A percentile compares a stretch with the other conserved stretches of the same genome.
Evolutionary conservation across 2,888 invertebrate genomes (phyloP).

Genomic region (Plebejus melissa): DNA sequence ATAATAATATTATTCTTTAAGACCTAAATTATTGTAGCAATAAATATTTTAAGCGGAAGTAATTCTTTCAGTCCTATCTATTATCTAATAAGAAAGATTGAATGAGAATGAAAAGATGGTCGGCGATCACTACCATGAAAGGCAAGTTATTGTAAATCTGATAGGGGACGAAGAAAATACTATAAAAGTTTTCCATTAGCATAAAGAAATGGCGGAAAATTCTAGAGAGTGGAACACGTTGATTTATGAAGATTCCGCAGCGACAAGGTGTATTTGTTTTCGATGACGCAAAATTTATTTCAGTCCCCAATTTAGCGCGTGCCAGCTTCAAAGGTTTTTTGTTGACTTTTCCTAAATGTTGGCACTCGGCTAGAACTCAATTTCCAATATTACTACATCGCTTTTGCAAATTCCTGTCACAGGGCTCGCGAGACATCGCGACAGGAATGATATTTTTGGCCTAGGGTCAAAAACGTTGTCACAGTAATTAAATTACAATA

Average conservation of each 20-base stretch:
- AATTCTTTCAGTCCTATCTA: neutral
- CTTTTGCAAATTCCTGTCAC: neutral
- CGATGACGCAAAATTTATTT: constrained; percentile 22
- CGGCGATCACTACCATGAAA: no score
- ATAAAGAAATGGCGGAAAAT: neutral
- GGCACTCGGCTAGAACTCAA: constrained; percentile 3
- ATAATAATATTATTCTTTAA: no score
- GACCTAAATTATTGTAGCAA: no score
- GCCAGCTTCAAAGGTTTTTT: constrained; percentile 23
- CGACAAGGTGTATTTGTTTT: constrained; percentile 23
- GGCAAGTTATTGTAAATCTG: no score
- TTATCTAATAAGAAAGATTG: neutral
- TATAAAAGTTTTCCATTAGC: neutral
- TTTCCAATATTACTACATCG: constrained; percentile 2
- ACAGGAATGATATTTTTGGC: neutral
- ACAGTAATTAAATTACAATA: neutral
- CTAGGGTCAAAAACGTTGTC: neutral
- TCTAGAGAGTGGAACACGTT: neutral
- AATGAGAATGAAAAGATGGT: no score
- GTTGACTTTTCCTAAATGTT: neutral
- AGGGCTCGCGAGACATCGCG: neutral
- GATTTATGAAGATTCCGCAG: constrained; percentile 15
- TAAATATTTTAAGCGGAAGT: neutral
- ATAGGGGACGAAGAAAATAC: neutral
- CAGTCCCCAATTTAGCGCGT: constrained; percentile 11